phyloP scores from a whole-genome alignment of 2,113 vertebrate species.

The Amphiprion ocellaris region DNA sequence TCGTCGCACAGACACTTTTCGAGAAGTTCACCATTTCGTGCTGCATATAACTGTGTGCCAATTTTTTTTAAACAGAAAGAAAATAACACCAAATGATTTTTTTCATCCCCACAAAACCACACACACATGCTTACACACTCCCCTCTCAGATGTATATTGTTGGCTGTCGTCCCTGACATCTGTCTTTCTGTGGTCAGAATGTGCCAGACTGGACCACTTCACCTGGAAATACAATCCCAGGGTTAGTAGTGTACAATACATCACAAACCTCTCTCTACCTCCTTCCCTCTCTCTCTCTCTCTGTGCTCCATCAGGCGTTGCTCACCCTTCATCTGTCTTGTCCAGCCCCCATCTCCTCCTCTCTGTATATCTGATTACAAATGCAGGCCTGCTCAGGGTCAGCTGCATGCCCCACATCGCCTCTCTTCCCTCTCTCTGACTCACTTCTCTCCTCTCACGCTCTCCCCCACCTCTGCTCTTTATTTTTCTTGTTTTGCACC shows the following conservation, averaged over 20 bases:
- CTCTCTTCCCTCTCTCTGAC: constrained; percentile 11
- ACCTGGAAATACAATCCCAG: constrained; percentile 31
- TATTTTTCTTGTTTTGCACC: constrained; percentile 31
- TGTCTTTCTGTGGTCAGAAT: constrained; percentile 70
- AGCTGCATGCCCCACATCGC: constrained; percentile 31
- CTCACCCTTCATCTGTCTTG: constrained; percentile 54
- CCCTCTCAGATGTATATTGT: constrained; percentile 42
- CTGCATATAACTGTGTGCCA: too few relatives aligned
- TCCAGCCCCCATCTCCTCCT: constrained; percentile 36
- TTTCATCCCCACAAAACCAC: too few relatives aligned
- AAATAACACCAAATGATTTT: too few relatives aligned
- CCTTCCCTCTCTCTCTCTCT: constrained; percentile 15
- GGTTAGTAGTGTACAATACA: constrained; percentile 68
- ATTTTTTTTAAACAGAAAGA: too few relatives aligned
- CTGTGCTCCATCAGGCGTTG: constrained; percentile 35
- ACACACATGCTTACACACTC: too few relatives aligned
- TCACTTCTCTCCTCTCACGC: constrained; percentile 18
- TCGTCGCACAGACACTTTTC: too few relatives aligned
- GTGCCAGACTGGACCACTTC: constrained; percentile 61
- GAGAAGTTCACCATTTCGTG: too few relatives aligned
- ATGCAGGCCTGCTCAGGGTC: constrained; percentile 58
- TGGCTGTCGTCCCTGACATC: constrained; percentile 64
- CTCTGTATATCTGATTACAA: constrained; percentile 44
- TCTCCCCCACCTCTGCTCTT: background rate
- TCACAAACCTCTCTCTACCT: constrained; percentile 53